Evolutionary conservation across 2,113 vertebrate species (phyloP).

Genomic region (Rhinolophus sinicus): DNA sequence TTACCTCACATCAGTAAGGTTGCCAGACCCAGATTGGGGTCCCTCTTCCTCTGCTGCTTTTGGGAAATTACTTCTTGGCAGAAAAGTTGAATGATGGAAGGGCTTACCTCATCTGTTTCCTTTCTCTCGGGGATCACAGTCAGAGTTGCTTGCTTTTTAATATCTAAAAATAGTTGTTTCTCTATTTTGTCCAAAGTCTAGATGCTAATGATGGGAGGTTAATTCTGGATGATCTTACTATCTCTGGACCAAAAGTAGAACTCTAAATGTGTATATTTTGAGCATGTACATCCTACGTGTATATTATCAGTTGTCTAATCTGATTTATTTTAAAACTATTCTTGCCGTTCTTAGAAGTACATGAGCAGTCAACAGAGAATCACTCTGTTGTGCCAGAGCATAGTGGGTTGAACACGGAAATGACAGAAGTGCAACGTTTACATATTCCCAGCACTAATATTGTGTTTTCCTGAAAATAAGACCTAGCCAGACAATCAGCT

Average conservation of each 20-base stretch:
- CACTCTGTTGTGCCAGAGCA: no score
- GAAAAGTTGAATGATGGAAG: background rate
- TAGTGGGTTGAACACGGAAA: background rate
- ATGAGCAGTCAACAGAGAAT: background rate
- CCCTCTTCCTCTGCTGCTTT: background rate
- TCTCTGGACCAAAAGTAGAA: background rate
- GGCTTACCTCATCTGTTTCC: background rate
- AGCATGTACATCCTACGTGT: background rate
- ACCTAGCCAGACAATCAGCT: no score
- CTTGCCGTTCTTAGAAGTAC: background rate
- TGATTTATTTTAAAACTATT: background rate
- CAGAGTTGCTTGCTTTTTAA: background rate
- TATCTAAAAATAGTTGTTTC: background rate
- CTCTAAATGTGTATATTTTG: background rate
- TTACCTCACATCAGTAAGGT: background rate
- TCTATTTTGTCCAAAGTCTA: background rate
- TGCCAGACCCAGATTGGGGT: background rate
- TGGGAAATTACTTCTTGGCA: background rate
- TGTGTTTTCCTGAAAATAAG: no score
- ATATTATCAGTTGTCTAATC: background rate
- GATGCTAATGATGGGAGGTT: background rate
- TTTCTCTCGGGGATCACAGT: background rate
- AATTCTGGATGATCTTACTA: background rate
- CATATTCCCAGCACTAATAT: background rate
- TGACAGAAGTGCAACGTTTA: background rate